phyloP scores from a whole-genome alignment of 2,113 vertebrate genomes.

The Sapayoa aenigma region DNA sequence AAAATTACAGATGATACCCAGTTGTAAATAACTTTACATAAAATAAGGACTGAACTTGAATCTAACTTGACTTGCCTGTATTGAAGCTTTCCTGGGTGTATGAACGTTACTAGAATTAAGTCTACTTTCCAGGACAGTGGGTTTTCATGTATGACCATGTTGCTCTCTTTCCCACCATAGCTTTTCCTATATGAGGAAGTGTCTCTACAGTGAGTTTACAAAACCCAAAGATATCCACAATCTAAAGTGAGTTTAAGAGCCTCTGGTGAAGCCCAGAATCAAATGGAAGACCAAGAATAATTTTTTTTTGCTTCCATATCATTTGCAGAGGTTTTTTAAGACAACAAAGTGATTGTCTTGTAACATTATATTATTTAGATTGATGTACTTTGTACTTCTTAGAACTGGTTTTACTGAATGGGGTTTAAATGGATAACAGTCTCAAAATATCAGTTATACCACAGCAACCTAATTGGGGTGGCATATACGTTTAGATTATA shows the following conservation, averaged over 20 bases:
- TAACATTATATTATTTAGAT: background rate
- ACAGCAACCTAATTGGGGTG: background rate
- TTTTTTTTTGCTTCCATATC: rapidly evolving
- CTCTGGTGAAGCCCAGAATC: background rate
- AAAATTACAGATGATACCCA: background rate
- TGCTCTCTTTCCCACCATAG: background rate
- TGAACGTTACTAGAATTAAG: background rate
- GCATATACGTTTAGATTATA: background rate
- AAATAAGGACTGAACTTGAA: background rate
- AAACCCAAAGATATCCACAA: background rate
- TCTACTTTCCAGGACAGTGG: background rate
- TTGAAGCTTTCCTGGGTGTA: background rate
- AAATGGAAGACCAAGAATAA: background rate
- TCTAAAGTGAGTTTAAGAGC: background rate
- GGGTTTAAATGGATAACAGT: background rate
- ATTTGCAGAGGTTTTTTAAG: background rate
- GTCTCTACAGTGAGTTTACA: background rate
- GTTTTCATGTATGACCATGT: background rate
- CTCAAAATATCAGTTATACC: background rate
- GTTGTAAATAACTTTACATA: background rate
- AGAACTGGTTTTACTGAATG: background rate
- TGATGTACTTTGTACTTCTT: background rate
- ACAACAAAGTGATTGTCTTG: background rate
- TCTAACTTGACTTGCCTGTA: background rate
- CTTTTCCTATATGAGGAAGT: background rate